These are phyloP conservation scores for Gnathonemus echidnorhynchus DNA, from an alignment of 2,113 vertebrate genomes.

Conservation along the genomic window DNA sequence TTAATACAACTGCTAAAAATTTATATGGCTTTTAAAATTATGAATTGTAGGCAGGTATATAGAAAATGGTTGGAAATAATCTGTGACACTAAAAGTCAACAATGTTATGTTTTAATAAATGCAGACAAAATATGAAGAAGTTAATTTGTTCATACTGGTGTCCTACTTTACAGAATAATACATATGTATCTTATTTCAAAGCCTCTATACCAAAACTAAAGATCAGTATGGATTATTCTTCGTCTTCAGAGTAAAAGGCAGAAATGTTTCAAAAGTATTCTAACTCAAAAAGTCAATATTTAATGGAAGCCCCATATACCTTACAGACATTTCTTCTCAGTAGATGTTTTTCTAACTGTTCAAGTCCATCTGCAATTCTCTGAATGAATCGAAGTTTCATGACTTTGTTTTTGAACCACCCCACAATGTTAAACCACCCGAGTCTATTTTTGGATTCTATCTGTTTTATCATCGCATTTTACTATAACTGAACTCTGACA, in stretches of 20 bases:
- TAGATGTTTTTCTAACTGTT: not conserved
- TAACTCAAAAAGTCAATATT: not conserved
- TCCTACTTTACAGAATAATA: not conserved
- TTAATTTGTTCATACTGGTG: not conserved
- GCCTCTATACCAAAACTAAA: not conserved
- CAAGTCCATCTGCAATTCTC: not conserved
- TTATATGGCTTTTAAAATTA: not conserved
- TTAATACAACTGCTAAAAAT: not conserved
- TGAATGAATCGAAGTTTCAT: not conserved
- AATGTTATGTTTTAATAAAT: not conserved
- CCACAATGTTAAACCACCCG: not conserved
- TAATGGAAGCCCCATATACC: not conserved
- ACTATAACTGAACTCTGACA: too few relatives aligned
- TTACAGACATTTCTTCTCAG: not conserved
- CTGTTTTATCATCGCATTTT: not conserved
- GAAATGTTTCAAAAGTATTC: not conserved
- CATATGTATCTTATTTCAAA: not conserved
- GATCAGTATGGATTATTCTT: not conserved
- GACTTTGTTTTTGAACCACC: not conserved
- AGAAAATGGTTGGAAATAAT: constrained; percentile 5
- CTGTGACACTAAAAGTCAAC: not conserved
- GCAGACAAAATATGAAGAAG: not conserved
- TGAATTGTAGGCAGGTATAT: not conserved
- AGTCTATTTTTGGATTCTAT: not conserved
- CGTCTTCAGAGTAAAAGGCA: not conserved